phyloP scores from a whole-genome alignment of 1,140 invertebrate species.

The Saccostrea glomerata region DNA sequence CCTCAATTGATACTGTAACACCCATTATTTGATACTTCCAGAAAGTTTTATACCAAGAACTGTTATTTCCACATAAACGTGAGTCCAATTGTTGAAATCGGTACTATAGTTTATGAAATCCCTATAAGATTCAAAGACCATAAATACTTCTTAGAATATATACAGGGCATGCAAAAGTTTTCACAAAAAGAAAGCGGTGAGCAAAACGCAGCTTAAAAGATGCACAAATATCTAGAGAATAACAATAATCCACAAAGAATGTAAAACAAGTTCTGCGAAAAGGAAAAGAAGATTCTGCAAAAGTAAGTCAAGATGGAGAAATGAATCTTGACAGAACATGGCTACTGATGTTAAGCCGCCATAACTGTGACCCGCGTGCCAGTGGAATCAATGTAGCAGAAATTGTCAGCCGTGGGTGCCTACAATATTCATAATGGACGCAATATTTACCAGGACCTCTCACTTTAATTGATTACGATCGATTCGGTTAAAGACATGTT shows the following conservation, averaged over 20 bases:
- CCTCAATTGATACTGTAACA: background rate
- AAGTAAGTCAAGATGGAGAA: background rate
- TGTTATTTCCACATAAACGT: too few relatives aligned
- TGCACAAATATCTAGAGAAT: too few relatives aligned
- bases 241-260: too few relatives aligned
- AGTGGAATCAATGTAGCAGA: background rate
- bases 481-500: conserved; percentile 11
- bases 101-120: too few relatives aligned
- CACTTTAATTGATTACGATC: background rate
- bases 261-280: too few relatives aligned
- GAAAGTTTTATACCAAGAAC: background rate
- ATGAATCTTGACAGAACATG: background rate
- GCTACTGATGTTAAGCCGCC: background rate
- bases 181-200: too few relatives aligned
- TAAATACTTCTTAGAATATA: too few relatives aligned
- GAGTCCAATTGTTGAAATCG: too few relatives aligned
- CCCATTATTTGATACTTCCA: background rate
- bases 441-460: background rate
- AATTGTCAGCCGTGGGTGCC: conserved; percentile 2
- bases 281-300: background rate
- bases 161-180: too few relatives aligned
- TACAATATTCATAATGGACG: background rate
- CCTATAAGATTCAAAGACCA: too few relatives aligned
- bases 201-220: too few relatives aligned
- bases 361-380: background rate